A percentile compares a stretch with the other conserved stretches of the same genome.
phyloP scores from a whole-genome alignment of 2,797 vertebrate genomes.

The Poeciliopsis paucimaculata region DNA sequence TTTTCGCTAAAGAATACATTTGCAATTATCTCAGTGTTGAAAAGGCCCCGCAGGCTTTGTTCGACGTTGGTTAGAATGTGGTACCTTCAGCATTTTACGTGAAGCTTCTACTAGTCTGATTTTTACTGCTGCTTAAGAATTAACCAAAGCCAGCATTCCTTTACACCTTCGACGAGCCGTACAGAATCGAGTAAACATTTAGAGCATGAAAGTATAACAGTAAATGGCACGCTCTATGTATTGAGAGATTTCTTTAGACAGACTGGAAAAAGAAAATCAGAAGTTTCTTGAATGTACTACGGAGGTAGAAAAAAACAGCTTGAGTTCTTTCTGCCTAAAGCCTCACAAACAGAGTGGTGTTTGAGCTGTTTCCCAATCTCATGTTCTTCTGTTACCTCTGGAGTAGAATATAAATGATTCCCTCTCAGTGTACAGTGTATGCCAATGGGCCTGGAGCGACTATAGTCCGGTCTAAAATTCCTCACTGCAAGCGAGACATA shows the following conservation, averaged over 20 bases:
- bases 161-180: slow-evolving; percentile 48
- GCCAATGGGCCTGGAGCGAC: slow-evolving; percentile 81
- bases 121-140: slow-evolving; percentile 50
- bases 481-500: slow-evolving; percentile 75
- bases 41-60: slow-evolving; percentile 60
- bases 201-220: slow-evolving; percentile 25
- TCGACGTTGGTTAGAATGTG: slow-evolving; percentile 49
- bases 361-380: slow-evolving; percentile 85
- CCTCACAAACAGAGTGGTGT: slow-evolving; percentile 78
- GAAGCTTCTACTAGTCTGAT: slow-evolving; percentile 59
- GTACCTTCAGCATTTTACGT: slow-evolving; percentile 62
- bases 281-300: slow-evolving; percentile 73
- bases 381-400: slow-evolving; percentile 85
- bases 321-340: slow-evolving; percentile 76
- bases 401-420: slow-evolving; percentile 86
- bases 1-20: slow-evolving; percentile 69
- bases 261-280: slow-evolving; percentile 56
- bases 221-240: slow-evolving; percentile 30
- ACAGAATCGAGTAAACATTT: slow-evolving; percentile 19
- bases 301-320: slow-evolving; percentile 56
- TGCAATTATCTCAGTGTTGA: slow-evolving; percentile 73
- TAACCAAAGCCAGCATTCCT: slow-evolving; percentile 58
- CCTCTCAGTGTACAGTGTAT: slow-evolving; percentile 78
- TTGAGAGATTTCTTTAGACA: slow-evolving; percentile 23
- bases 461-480: slow-evolving; percentile 80